These are phyloP conservation scores for Gymnodraco acuticeps DNA, from an alignment of 2,797 vertebrate genomes.

Conservation along the genomic window DNA sequence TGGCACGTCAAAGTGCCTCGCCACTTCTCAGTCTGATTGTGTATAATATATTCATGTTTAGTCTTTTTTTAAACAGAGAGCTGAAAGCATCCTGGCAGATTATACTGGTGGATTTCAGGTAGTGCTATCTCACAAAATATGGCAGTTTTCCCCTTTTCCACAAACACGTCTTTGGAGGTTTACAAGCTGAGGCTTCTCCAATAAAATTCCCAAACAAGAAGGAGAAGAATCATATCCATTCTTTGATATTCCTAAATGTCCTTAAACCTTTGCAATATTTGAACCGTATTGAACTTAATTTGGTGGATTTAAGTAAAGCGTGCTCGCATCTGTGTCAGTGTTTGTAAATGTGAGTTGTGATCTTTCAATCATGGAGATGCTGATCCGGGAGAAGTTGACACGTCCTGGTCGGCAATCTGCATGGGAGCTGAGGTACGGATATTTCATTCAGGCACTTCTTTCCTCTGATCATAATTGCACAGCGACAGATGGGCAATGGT, in stretches of 20 bases:
- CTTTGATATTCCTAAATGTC: slow-evolving; percentile 66
- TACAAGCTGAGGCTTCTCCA: slow-evolving; percentile 13
- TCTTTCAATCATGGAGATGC: slow-evolving; percentile 50
- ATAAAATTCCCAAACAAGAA: slow-evolving; percentile 38
- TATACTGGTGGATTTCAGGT: slow-evolving; percentile 29
- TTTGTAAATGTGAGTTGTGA: slow-evolving; percentile 66
- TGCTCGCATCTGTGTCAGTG: slow-evolving; percentile 62
- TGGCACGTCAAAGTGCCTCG: slow-evolving; percentile 51
- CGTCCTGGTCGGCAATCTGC: slow-evolving; percentile 62
- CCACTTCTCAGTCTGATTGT: slow-evolving; percentile 63
- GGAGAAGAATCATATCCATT: slow-evolving; percentile 27
- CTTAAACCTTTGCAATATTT: slow-evolving; percentile 63
- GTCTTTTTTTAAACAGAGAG: slow-evolving; percentile 28
- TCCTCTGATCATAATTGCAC: slow-evolving; percentile 71
- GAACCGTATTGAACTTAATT: slow-evolving; percentile 71
- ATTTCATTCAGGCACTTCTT: slow-evolving; percentile 55
- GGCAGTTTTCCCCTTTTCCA: slow-evolving; percentile 22
- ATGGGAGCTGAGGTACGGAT: slow-evolving; percentile 58
- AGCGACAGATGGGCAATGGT: slow-evolving; percentile 78
- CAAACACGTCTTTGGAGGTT: slow-evolving; percentile 22
- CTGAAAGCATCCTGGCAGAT: slow-evolving; percentile 25
- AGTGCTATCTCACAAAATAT: slow-evolving; percentile 6
- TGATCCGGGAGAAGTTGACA: slow-evolving; percentile 65
- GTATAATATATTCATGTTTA: slow-evolving; percentile 61
- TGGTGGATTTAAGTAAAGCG: slow-evolving; percentile 59